Conservation (phyloP, 2,113 vertebrate species). For the Sinocyclocheilus grahami region DNA sequence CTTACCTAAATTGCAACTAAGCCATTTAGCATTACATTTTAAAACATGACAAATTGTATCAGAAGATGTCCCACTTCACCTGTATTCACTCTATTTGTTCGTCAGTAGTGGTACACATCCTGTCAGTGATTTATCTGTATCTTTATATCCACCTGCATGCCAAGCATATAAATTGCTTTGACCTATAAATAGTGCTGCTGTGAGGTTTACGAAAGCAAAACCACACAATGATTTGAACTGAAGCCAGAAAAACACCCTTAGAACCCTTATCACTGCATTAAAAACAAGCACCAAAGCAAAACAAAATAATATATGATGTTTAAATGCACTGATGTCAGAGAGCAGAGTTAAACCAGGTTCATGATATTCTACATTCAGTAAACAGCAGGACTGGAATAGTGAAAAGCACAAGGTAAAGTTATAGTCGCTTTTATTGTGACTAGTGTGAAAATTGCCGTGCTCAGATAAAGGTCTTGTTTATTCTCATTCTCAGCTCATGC, state of each 20-base stretch:
- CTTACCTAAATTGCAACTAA: no score
- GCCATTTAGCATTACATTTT: no score
- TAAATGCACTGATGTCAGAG: not conserved
- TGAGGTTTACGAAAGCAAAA: not conserved
- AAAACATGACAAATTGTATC: not conserved
- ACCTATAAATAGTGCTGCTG: constrained; percentile 13
- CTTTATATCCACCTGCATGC: not conserved
- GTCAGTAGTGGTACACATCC: not conserved
- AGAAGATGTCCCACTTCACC: not conserved
- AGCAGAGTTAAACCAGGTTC: constrained; percentile 2
- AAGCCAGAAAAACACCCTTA: not conserved
- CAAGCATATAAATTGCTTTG: not conserved
- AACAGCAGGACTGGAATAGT: not conserved
- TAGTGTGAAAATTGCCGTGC: constrained; percentile 9
- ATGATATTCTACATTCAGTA: not conserved
- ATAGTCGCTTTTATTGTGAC: not conserved
- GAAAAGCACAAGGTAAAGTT: not conserved
- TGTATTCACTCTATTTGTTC: not conserved
- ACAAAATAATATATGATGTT: no score
- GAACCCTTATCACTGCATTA: no score
- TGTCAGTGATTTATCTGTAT: not conserved
- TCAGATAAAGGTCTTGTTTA: constrained; percentile 26
- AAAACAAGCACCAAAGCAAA: no score
- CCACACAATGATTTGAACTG: not conserved
- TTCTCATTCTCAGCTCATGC: not conserved